Conservation (phyloP, 1,140 invertebrate genomes). For the Caerostris extrusa region DNA sequence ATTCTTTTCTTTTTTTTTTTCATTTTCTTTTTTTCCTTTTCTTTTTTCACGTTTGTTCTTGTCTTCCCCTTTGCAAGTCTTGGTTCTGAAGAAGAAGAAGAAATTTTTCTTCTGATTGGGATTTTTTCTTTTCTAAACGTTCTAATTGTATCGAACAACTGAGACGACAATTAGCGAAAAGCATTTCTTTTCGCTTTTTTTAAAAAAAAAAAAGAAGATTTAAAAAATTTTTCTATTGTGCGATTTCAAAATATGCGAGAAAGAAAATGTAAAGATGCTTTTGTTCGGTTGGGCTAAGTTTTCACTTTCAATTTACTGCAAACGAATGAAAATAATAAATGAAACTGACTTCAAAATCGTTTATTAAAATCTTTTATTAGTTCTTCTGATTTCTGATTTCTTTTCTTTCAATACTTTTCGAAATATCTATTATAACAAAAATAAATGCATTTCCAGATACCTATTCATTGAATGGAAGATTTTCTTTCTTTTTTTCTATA, state of each 20-base stretch:
- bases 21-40: neutral
- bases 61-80: neutral
- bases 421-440: neutral
- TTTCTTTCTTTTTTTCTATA: too few relatives aligned
- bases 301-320: neutral
- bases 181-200: conserved; percentile 42
- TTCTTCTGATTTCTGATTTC: neutral
- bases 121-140: conserved; percentile 54
- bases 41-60: neutral
- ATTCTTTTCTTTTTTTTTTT: neutral
- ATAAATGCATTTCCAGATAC: neutral
- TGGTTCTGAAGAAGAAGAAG: neutral
- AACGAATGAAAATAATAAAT: neutral
- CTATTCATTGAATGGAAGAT: too few relatives aligned
- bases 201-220: neutral
- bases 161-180: conserved; percentile 65
- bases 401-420: neutral
- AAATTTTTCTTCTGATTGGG: conserved; percentile 48
- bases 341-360: neutral
- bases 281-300: neutral
- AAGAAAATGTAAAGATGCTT: neutral
- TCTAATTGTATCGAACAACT: conserved; percentile 70
- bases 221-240: conserved; percentile 15
- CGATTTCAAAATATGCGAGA: neutral
- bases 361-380: conserved; percentile 20